Evolutionary conservation across 92 coral and sea anemone species (phyloP).

Genomic region (Parazoanthus atlanticus): DNA sequence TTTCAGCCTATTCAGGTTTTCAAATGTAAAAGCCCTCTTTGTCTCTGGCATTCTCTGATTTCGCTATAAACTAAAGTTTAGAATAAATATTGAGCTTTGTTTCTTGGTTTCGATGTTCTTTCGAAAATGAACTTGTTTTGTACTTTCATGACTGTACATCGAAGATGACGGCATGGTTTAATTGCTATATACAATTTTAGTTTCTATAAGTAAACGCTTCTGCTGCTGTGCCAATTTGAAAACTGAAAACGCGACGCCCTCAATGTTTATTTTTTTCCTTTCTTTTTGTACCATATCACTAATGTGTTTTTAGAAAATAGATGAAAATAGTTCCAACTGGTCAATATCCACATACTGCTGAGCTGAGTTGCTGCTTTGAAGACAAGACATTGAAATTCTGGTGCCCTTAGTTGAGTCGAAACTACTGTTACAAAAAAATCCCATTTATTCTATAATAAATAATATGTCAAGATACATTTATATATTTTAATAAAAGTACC

Average conservation of each 20-base stretch:
- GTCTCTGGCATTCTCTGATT: neutral
- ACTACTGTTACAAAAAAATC: neutral
- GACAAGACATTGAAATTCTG: neutral
- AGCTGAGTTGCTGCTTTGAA: no score
- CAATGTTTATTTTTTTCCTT: neutral
- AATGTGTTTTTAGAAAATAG: neutral
- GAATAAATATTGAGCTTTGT: neutral
- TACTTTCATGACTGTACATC: neutral
- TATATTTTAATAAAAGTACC: no score
- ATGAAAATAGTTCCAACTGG: neutral
- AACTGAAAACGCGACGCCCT: neutral
- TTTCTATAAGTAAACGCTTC: neutral
- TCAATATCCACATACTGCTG: no score
- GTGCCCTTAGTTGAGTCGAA: neutral
- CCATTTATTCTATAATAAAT: no score
- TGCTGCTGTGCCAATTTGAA: neutral
- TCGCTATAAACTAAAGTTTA: no score
- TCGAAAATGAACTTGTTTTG: neutral
- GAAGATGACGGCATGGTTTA: neutral
- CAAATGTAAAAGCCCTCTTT: neutral
- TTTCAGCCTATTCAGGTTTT: neutral
- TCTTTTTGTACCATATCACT: neutral
- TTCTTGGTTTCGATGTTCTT: neutral
- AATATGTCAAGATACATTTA: no score
- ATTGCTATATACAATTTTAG: neutral